Base-by-base conservation (phyloP, 2,888 invertebrate species). In the Nephrotoma flavescens region DNA sequence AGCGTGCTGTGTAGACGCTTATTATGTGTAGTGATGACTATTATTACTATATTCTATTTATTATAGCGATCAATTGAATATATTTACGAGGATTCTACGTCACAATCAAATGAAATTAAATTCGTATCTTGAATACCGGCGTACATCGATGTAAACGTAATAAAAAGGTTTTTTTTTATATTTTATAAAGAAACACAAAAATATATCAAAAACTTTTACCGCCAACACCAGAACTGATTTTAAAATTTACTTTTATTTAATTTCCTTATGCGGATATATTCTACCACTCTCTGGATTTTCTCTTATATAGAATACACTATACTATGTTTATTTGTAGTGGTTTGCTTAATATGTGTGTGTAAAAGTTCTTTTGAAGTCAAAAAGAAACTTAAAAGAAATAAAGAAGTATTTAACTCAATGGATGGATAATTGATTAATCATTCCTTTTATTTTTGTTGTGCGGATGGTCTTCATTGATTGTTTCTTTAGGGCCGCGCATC, bases 371-470 rank as follows among this genome's bases (percentile, higher is more conserved):
- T 71, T 71, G 71, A 71, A 71, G 71, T 31, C 31, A 11, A 71
- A 84, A 84, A 42, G 6, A 84, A 84, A 84, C n/a, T 42, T 42
- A 84, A 42, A 84, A 84, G 84, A 42, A 42, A 42, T 41, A 84
- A 84, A 84, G 84, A 84, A 84, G 42, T 84, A 84, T 84, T 42
- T 41, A 41, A 41, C 42, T 42, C 42, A 15, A 84, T 84, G 84
- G 84, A 84, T 84, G 84, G 84, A 84, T 84, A 84, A 84, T 84
- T 84, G 84, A 84, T 84, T 84, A 84, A 84, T 84, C 84, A 84
- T 84, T 84, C 42, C 42, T 84, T 41, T 84, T 86, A 45, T 45
- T 47, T 86, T 86, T 47, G 86, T 45, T 45, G 31, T 31, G 19
- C 19, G 44, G 86, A 44, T 47, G 86, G 86, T 44, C 42, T 86